Evolutionary conservation across 2,888 invertebrate species (phyloP), one percentile per base, ranked within the genome.

Genomic region (Drosophila austrosaltans): DNA sequence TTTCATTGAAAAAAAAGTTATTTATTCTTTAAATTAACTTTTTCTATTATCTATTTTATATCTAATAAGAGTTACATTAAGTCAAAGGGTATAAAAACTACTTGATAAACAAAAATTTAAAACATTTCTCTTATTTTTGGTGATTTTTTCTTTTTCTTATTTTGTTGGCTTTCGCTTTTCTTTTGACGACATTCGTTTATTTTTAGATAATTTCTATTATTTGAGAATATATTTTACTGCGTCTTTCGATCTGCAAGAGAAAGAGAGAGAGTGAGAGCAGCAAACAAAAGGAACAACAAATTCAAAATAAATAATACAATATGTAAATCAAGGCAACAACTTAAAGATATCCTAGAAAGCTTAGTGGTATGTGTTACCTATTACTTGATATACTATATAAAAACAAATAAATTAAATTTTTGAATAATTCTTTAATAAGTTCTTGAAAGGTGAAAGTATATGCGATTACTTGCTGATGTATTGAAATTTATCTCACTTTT

Each of bases 131-230:
- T 48, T 48, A 12, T 25, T 48, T 48, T 48, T 48, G 44, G 44
- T 48, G 20, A 20, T 8, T 48, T 66, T 60, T 76, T 16, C 0
- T 16, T 16, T 8, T 6, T 36, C 2, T 36, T 57, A 20, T 48
- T 48, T 48, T 48, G 25, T 42, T 25, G 32, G 65, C 70, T 76
- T 72, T 83, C 69, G 76, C 58, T 78, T 83, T 77, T 70, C 69
- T 61, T 60, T 58, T 57, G 36, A 32, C 42, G 53, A 28, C 30
- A 69, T 42, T 61, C n/a, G 25, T 39, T 28, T 61, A 58, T 42
- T 58, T 61, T 76, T 75, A 68, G 54, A 62, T 64, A 32, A 20
- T 77, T 74, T 75, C 59, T 64, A 39, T 64, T 59, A 53, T 66
- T 22, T 42, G 59, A 42, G 60, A 20, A 58, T 53, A 53, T 69